Conservation (phyloP, 2,113 vertebrate species). For the Clupea harengus region DNA sequence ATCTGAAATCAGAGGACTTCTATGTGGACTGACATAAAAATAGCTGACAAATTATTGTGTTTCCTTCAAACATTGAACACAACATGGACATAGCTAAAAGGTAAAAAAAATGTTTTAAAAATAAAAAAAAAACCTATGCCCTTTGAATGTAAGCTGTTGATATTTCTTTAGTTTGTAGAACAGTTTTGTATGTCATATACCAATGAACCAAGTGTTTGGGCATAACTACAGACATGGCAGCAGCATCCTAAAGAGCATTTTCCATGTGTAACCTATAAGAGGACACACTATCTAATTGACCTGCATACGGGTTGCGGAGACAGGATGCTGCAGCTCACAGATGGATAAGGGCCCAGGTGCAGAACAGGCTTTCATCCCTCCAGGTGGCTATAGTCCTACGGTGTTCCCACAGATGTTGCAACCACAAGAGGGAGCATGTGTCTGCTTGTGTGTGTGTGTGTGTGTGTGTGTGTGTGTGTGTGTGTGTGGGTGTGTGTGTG, state of each 20-base stretch:
- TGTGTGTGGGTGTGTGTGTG: not conserved
- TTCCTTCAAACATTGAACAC: not conserved
- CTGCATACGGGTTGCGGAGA: not conserved
- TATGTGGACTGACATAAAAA: no score
- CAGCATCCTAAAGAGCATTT: not conserved
- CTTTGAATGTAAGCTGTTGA: no score
- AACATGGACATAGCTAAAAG: not conserved
- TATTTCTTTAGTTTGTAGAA: not conserved
- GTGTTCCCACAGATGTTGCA: constrained; percentile 44
- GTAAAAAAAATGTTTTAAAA: no score
- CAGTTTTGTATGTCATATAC: not conserved
- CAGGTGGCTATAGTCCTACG: constrained; percentile 25
- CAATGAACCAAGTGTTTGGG: not conserved
- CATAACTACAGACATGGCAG: not conserved
- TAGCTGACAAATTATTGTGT: not conserved
- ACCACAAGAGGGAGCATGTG: constrained; percentile 25
- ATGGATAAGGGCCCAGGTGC: constrained; percentile 22
- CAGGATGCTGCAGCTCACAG: not conserved
- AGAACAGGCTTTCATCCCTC: constrained; percentile 38
- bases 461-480: not conserved
- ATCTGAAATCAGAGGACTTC: not conserved
- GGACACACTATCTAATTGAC: not conserved
- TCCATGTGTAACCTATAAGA: not conserved
- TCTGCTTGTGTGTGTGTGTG: not conserved
- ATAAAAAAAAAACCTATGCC: no score